Percentiles rank a stretch among this genome's conserved stretches.
phyloP scores from a whole-genome alignment of 1,140 invertebrate species.

The Trinorchestia longiramus region DNA sequence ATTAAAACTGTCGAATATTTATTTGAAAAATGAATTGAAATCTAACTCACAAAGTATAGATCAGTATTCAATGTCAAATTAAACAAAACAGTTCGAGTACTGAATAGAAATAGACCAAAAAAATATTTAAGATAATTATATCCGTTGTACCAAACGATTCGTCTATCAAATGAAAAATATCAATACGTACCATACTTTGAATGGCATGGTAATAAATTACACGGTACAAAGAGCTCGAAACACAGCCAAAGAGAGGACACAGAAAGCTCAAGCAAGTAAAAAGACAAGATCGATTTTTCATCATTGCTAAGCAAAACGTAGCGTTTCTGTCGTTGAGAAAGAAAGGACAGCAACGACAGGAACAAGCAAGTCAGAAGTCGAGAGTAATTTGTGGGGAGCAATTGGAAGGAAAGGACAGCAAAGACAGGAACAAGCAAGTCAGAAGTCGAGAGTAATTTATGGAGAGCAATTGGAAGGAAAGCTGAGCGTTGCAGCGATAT shows the following conservation, averaged over 20 bases:
- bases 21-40: too few relatives aligned
- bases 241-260: neutral
- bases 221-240: neutral
- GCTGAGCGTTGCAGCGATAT: neutral
- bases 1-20: too few relatives aligned
- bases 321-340: neutral
- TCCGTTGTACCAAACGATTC: too few relatives aligned
- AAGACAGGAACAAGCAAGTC: neutral
- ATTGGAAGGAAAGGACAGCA: neutral
- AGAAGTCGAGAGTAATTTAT: neutral
- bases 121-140: too few relatives aligned
- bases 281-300: neutral
- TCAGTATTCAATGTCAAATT: too few relatives aligned
- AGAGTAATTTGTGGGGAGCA: neutral
- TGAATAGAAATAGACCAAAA: too few relatives aligned
- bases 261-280: neutral
- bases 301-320: neutral
- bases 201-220: neutral
- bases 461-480: neutral
- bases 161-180: too few relatives aligned
- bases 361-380: neutral
- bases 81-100: too few relatives aligned
- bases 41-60: too few relatives aligned
- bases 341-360: neutral
- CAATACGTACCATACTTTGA: neutral